Percentiles rank a stretch among this genome's conserved stretches.
Conservation (phyloP, 2,888 invertebrate species). For the Oligia latruncula region DNA sequence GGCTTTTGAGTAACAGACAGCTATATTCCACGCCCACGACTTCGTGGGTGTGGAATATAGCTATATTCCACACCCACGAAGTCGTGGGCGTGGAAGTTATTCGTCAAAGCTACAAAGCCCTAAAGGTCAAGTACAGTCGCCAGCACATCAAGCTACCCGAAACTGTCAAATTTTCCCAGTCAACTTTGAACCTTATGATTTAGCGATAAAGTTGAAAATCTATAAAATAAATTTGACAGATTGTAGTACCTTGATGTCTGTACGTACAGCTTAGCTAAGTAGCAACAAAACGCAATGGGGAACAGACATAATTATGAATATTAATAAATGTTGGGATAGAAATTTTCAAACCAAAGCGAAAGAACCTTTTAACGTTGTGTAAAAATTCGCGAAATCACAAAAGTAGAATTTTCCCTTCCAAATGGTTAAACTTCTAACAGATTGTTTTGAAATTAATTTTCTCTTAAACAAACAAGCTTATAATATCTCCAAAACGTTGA, state of each 20-base stretch:
- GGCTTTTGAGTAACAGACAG: no score
- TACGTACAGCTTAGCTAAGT: neutral
- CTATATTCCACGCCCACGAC: neutral
- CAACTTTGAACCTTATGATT: no score
- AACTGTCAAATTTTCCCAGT: no score
- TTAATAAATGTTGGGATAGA: constrained; percentile 53
- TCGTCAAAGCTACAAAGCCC: neutral
- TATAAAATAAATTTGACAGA: no score
- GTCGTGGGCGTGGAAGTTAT: neutral
- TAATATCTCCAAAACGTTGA: constrained; percentile 45
- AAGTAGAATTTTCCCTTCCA: constrained; percentile 46
- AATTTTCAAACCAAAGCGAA: constrained; percentile 38
- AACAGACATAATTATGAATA: constrained; percentile 37
- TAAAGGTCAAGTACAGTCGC: neutral
- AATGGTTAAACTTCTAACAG: constrained; percentile 61
- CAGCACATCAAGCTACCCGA: no score
- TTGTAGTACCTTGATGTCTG: no score
- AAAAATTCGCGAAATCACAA: constrained; percentile 58
- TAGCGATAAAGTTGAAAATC: no score
- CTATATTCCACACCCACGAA: no score
- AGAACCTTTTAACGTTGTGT: constrained; percentile 30
- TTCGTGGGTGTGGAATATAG: no score
- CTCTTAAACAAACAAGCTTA: constrained; percentile 59
- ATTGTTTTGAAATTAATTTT: constrained; percentile 64
- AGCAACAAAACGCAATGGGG: constrained; percentile 6